Percentiles rank a stretch among this genome's conserved stretches.
phyloP scores from a whole-genome alignment of 2,113 vertebrate species.

The Paramisgurnus dabryanus region DNA sequence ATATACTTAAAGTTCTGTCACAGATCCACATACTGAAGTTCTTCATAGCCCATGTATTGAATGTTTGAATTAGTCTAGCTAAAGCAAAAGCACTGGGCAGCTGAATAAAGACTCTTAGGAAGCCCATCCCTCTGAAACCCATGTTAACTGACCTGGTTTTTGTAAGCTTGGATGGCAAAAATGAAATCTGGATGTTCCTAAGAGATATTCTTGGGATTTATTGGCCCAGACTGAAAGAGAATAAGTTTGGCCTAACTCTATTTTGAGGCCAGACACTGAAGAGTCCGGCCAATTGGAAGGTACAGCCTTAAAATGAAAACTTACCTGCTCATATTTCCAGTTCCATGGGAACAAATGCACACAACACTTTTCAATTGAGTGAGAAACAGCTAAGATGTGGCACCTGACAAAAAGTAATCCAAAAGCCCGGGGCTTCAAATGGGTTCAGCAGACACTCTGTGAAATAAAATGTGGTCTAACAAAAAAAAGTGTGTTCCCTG shows the following conservation, averaged over 20 bases:
- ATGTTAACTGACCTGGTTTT: slow-evolving; percentile 21
- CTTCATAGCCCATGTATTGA: neutral
- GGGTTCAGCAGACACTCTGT: slow-evolving; percentile 10
- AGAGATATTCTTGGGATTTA: neutral
- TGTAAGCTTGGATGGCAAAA: neutral
- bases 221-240: slow-evolving; percentile 7
- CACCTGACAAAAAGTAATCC: slow-evolving; percentile 21
- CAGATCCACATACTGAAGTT: neutral
- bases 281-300: slow-evolving; percentile 2
- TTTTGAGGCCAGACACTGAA: slow-evolving; percentile 12
- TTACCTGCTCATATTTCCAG: slow-evolving; percentile 8
- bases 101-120: slow-evolving; percentile 4
- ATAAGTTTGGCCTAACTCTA: slow-evolving; percentile 14
- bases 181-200: neutral
- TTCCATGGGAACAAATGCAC: slow-evolving; percentile 9
- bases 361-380: slow-evolving; percentile 19
- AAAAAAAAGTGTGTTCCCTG: neutral
- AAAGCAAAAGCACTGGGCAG: slow-evolving; percentile 15
- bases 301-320: neutral
- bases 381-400: neutral
- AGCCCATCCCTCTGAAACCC: neutral
- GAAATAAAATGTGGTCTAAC: slow-evolving; percentile 2
- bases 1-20: neutral
- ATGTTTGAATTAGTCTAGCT: slow-evolving; percentile 23
- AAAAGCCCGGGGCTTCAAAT: slow-evolving; percentile 15